Evolutionary conservation across 2,797 vertebrate species (phyloP).

Genomic region (Brachyrhaphis roseni): DNA sequence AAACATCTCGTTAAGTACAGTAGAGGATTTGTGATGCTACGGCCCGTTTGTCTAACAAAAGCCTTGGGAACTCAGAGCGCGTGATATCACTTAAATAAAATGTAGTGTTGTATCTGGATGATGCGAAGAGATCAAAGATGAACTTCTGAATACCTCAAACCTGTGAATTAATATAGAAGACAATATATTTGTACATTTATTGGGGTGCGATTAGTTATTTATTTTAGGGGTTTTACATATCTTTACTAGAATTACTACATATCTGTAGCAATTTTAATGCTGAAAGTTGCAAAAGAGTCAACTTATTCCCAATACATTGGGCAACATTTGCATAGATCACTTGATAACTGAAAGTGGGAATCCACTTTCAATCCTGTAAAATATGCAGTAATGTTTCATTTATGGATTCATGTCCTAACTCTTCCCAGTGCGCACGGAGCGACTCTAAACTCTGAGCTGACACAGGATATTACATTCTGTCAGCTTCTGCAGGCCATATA

Average conservation of each 20-base stretch:
- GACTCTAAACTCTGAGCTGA: slow-evolving; percentile 32
- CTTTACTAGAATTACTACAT: background rate
- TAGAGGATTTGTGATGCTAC: background rate
- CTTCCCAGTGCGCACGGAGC: slow-evolving; percentile 1
- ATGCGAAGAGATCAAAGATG: background rate
- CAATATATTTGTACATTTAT: background rate
- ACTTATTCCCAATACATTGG: background rate
- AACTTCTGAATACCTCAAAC: background rate
- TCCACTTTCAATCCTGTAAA: background rate
- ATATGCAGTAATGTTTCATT: background rate
- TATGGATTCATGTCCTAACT: slow-evolving; percentile 2
- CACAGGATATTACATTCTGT: slow-evolving; percentile 16
- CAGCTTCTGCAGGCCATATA: slow-evolving; percentile 12
- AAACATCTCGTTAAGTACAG: background rate
- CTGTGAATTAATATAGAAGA: background rate
- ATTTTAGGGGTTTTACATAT: background rate
- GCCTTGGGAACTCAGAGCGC: background rate
- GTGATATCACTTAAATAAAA: background rate
- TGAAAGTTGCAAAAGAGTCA: background rate
- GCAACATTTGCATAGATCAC: slow-evolving; percentile 3
- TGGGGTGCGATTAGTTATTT: background rate
- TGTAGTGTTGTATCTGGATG: background rate
- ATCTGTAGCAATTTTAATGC: background rate
- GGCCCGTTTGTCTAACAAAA: background rate
- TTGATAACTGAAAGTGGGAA: background rate